Base-by-base conservation (phyloP, 2,888 invertebrate genomes). In the Seira sanloemensis region DNA sequence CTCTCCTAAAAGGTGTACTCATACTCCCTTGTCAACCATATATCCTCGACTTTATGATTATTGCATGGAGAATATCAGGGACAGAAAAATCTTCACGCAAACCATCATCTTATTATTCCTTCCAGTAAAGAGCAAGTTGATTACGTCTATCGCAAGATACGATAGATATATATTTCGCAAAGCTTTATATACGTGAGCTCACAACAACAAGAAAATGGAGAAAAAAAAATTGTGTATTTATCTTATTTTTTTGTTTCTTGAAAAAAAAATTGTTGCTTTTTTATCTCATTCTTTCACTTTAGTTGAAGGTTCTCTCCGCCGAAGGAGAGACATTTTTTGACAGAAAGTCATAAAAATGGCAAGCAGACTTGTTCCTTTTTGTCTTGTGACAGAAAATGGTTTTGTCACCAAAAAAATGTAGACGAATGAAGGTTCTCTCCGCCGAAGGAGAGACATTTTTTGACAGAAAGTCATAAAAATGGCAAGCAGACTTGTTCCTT, bases 261-360 rank as follows among this genome's bases (percentile, higher is more conserved):
- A 50, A 50, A n/a, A n/a, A n/a, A n/a, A n/a, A 7, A 16, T 12
- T 50, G 2, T 50, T 50, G 2, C 16, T 50, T 50, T 50, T 18
- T 50, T 50, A 50, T 50, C 50, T 37, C n/a, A n/a, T n/a, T n/a
- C 37, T 37, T 12, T 37, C 4, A 12, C 37, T 37, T 37, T 37
- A 12, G n/a, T n/a, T n/a, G n/a, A n/a, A n/a, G n/a, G n/a, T n/a
- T n/a, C n/a, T n/a, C 37, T 37, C 12, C 37, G 37, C n/a, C n/a
- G n/a, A n/a, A n/a, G n/a, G n/a, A n/a, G n/a, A n/a, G n/a, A 75
- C 19, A 37, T 75, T 80, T 76, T 82, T 68, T 77, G 78, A 83
- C 83, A 83, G 67, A 68, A 77, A 78, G 78, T 83, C 83, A 74
- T 83, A 83, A 83, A 83, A 74, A 83, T 78, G 78, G 83, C 83